Evolutionary conservation across 2,888 invertebrate species (phyloP).

Genomic region (Drosophila glabriapex): DNA sequence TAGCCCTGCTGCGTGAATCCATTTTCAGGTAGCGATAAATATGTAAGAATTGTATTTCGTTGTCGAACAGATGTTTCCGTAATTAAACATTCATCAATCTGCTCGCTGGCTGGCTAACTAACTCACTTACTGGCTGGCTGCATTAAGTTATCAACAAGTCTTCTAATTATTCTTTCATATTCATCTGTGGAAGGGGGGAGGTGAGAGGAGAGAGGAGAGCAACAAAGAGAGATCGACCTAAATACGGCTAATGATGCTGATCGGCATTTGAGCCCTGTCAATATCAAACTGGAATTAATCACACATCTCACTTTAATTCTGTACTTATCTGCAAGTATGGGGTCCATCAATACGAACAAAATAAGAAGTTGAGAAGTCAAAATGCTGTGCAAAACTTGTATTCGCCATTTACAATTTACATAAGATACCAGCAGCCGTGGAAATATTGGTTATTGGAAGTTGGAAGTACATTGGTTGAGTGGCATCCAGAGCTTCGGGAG

Average conservation of each 20-base stretch:
- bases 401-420: neutral
- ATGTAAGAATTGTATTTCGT: conserved; percentile 32
- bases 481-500: neutral
- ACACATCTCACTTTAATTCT: no score
- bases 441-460: no score
- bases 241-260: conserved; percentile 34
- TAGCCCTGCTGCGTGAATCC: conserved; percentile 25
- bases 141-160: conserved; percentile 42
- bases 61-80: conserved; percentile 46
- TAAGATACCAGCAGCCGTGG: neutral
- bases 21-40: conserved; percentile 48
- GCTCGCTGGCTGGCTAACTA: neutral
- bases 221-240: conserved; percentile 41
- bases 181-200: neutral
- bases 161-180: conserved; percentile 14
- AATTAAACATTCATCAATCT: conserved; percentile 46
- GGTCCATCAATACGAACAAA: neutral
- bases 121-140: neutral
- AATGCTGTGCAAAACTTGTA: neutral
- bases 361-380: neutral
- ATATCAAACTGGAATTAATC: neutral
- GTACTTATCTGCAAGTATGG: neutral
- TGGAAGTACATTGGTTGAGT: neutral
- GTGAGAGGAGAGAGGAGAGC: neutral
- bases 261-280: neutral